A percentile compares a stretch with the other conserved stretches of the same genome.
Evolutionary conservation across 1,140 invertebrate genomes (phyloP).

Genomic region (Teleopsis dalmanni): DNA sequence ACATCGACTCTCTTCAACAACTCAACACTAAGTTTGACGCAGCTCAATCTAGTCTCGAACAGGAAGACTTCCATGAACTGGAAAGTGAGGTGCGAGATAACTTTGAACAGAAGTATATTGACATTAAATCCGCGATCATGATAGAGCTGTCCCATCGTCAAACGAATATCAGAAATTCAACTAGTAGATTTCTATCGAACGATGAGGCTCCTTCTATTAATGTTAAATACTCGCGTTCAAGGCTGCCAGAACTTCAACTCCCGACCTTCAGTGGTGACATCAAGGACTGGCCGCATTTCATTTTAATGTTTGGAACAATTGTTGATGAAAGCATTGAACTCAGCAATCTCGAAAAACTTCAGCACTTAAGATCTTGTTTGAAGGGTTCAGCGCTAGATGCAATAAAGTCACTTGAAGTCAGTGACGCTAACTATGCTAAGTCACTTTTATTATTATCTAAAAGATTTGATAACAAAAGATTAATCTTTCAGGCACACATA

Average conservation of each 20-base stretch:
- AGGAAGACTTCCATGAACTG: too few relatives aligned
- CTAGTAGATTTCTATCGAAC: too few relatives aligned
- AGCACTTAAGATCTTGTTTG: not conserved
- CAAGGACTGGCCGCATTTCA: constrained; percentile 7
- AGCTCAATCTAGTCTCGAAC: too few relatives aligned
- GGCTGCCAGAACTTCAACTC: constrained; percentile 7
- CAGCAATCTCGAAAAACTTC: constrained; percentile 7
- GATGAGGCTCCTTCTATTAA: too few relatives aligned
- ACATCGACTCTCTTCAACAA: too few relatives aligned
- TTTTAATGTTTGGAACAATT: constrained; percentile 3
- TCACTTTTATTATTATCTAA: constrained; percentile 1
- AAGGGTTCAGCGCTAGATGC: constrained; percentile 4
- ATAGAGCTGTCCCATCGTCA: too few relatives aligned
- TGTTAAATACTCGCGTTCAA: too few relatives aligned
- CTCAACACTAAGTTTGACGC: too few relatives aligned
- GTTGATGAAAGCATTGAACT: constrained; percentile 1
- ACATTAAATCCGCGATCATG: too few relatives aligned
- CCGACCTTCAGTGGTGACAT: constrained; percentile 1
- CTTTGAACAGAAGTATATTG: too few relatives aligned
- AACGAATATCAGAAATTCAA: too few relatives aligned
- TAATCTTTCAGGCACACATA: constrained; percentile 11
- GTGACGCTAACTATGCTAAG: constrained; percentile 8
- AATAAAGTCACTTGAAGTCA: not conserved
- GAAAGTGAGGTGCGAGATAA: too few relatives aligned
- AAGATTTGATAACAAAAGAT: constrained; percentile 4